Conservation (phyloP, 2,888 invertebrate species). For the Doris montereyensis region DNA sequence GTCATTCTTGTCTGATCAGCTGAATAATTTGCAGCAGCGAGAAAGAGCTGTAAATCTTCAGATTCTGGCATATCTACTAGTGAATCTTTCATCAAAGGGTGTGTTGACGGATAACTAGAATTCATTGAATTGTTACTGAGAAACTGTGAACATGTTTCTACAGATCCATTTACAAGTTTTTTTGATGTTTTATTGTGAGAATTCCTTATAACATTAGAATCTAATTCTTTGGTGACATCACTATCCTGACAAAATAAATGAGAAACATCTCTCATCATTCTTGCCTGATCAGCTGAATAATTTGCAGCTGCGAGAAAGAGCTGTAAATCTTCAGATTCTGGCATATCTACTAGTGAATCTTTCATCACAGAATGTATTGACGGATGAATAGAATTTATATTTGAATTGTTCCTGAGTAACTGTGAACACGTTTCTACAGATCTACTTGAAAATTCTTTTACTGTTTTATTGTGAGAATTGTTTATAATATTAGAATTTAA, state of each 20-base stretch:
- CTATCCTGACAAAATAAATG: no score
- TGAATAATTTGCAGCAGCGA: background rate
- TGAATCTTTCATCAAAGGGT: no score
- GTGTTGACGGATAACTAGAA: no score
- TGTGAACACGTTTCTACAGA: no score
- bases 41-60: background rate
- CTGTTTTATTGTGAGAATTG: background rate
- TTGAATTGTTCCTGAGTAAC: no score
- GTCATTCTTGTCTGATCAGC: background rate
- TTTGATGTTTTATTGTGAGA: background rate
- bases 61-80: background rate
- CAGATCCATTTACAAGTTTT: background rate
- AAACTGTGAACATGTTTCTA: no score
- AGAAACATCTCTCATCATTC: background rate
- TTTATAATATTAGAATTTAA: background rate
- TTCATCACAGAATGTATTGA: no score
- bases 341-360: background rate
- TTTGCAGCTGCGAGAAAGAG: background rate
- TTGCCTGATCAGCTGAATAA: background rate
- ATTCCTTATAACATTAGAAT: background rate
- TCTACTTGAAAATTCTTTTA: background rate
- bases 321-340: background rate
- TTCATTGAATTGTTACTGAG: no score
- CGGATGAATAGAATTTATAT: no score
- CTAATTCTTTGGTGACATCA: no score